Evolutionary conservation across 37 sponge, comb jelly and placozoan species (phyloP).

Genomic region (Chondrilla cf. caribensis): DNA sequence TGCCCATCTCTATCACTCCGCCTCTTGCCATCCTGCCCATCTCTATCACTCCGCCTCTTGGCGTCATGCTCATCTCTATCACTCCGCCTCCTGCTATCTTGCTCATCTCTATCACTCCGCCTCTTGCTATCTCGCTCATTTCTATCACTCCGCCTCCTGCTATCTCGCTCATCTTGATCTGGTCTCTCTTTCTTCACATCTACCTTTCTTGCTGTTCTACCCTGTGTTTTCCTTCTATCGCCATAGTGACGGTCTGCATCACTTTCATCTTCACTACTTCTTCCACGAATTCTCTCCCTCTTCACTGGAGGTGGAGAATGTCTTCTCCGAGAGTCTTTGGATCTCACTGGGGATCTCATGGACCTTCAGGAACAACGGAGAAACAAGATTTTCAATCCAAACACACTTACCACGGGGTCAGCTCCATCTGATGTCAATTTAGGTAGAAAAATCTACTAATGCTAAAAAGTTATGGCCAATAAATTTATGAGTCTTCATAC

Average conservation of each 20-base stretch:
- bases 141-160: not conserved
- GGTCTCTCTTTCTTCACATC: not conserved
- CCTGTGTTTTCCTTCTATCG: not conserved
- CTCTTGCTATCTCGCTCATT: not conserved
- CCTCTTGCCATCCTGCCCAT: not conserved
- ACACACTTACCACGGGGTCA: not conserved
- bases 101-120: not conserved
- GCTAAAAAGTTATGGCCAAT: not conserved
- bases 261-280: not conserved
- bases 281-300: not conserved
- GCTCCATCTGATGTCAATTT: slow-evolving; percentile 11
- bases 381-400: no score
- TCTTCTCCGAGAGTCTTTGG: no score
- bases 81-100: not conserved
- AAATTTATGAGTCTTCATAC: not conserved
- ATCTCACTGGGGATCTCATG: no score
- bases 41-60: not conserved
- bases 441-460: slow-evolving; percentile 31
- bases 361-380: no score
- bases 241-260: not conserved
- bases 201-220: not conserved
- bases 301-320: not conserved
- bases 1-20: not conserved
- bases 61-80: not conserved
- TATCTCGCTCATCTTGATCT: not conserved